Evolutionary conservation across 92 coral and sea anemone species (phyloP).

Genomic region (Phenganax marumi): DNA sequence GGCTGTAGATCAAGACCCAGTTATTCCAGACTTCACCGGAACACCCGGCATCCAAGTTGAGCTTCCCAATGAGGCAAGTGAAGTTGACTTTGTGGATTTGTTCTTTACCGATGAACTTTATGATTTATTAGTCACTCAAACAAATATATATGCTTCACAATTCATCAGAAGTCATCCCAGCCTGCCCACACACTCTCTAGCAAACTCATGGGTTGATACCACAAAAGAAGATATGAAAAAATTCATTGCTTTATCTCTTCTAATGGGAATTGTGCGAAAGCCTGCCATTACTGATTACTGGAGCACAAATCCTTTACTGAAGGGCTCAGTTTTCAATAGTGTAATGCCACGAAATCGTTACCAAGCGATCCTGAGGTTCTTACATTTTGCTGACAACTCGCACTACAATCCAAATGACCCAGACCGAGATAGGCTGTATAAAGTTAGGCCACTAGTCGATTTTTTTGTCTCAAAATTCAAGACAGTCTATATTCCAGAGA

Average conservation of each 20-base stretch:
- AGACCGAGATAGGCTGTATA: constrained; percentile 43
- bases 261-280: constrained; percentile 45
- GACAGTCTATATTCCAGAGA: constrained; percentile 41
- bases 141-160: constrained; percentile 48
- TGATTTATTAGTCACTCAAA: constrained; percentile 44
- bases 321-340: constrained; percentile 25
- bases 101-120: constrained; percentile 35
- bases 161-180: constrained; percentile 9
- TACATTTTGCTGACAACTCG: constrained; percentile 45
- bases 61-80: background rate
- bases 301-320: constrained; percentile 39
- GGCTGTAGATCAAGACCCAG: background rate
- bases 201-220: constrained; percentile 29
- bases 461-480: constrained; percentile 41
- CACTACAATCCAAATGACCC: constrained; percentile 39
- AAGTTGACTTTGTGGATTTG: constrained; percentile 5
- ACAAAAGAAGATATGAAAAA: constrained; percentile 32
- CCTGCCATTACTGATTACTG: constrained; percentile 44
- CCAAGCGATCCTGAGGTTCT: constrained; percentile 34
- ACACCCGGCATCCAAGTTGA: constrained; percentile 41
- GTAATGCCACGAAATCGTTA: constrained; percentile 43
- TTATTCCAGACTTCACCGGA: constrained; percentile 35
- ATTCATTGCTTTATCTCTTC: constrained; percentile 34
- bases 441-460: constrained; percentile 50
- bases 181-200: constrained; percentile 26